Evolutionary conservation across 2,797 vertebrate species (phyloP).

Genomic region (Poeciliopsis gracilis): DNA sequence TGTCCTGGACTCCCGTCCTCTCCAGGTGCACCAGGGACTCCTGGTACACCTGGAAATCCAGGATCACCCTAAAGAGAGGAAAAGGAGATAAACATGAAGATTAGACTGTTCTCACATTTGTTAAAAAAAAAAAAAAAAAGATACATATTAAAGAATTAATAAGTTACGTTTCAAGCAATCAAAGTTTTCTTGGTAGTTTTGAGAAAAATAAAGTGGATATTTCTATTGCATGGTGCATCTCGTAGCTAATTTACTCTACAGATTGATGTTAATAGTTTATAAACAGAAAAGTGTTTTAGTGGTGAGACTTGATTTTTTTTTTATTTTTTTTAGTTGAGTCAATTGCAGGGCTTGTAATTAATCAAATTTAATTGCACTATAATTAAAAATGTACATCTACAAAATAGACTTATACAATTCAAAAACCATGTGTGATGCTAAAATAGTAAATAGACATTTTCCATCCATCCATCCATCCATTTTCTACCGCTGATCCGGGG

Average conservation of each 20-base stretch:
- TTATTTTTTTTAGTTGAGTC: too few relatives aligned
- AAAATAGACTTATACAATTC: too few relatives aligned
- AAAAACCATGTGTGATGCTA: too few relatives aligned
- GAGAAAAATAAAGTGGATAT: background rate
- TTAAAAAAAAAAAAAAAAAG: background rate
- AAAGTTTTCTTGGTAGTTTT: background rate
- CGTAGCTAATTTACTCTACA: background rate
- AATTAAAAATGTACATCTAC: too few relatives aligned
- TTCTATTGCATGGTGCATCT: background rate
- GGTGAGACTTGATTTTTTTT: too few relatives aligned
- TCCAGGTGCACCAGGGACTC: constrained; percentile 79
- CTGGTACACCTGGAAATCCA: constrained; percentile 77
- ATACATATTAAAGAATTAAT: background rate
- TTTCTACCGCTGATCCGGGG: too few relatives aligned
- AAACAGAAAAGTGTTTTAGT: background rate
- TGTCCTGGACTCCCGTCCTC: constrained; percentile 77
- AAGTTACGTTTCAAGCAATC: background rate
- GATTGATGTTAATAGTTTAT: background rate
- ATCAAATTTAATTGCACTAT: too few relatives aligned
- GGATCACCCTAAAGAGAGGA: constrained; percentile 78
- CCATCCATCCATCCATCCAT: too few relatives aligned
- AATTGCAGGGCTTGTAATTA: too few relatives aligned
- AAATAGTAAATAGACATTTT: too few relatives aligned
- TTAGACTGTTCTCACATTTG: background rate
- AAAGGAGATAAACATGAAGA: background rate